Conservation (phyloP, 2,888 invertebrate species). For the Synanthedon tipuliformis region DNA sequence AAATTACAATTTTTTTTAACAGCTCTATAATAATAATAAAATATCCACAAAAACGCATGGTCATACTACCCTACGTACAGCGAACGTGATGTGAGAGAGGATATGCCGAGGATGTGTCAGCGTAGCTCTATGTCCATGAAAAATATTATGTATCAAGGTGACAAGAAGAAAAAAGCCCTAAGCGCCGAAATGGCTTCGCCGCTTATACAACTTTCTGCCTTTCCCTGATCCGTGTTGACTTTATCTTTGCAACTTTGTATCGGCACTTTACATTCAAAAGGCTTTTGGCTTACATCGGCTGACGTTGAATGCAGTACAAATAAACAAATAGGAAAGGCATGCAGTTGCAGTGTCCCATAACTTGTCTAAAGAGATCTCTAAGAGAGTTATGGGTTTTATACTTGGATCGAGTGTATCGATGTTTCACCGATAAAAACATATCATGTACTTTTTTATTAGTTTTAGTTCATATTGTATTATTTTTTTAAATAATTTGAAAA, state of each 20-base stretch:
- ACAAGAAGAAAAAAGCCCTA: not conserved
- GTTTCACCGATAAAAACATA: too few species aligned
- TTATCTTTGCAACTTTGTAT: not conserved
- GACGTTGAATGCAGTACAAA: not conserved
- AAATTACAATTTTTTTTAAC: too few species aligned
- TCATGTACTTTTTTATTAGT: too few species aligned
- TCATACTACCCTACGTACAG: not conserved
- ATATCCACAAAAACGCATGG: not conserved
- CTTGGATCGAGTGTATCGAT: too few species aligned
- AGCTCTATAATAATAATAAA: too few species aligned
- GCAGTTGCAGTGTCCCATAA: too few species aligned
- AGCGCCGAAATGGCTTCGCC: not conserved
- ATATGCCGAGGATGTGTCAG: not conserved
- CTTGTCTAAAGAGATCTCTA: constrained; percentile 1
- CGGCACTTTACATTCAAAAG: not conserved
- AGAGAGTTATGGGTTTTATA: constrained; percentile 1
- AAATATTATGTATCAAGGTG: not conserved
- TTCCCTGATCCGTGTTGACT: not conserved
- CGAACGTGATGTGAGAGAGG: not conserved
- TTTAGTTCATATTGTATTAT: too few species aligned
- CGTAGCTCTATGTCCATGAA: not conserved
- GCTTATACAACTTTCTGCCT: not conserved
- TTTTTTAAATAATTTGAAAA: too few species aligned
- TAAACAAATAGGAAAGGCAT: not conserved
- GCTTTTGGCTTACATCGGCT: not conserved